A percentile compares a stretch with the other conserved stretches of the same genome.
Conservation (phyloP, 2,888 invertebrate genomes). For the Eupsilia transversa region DNA sequence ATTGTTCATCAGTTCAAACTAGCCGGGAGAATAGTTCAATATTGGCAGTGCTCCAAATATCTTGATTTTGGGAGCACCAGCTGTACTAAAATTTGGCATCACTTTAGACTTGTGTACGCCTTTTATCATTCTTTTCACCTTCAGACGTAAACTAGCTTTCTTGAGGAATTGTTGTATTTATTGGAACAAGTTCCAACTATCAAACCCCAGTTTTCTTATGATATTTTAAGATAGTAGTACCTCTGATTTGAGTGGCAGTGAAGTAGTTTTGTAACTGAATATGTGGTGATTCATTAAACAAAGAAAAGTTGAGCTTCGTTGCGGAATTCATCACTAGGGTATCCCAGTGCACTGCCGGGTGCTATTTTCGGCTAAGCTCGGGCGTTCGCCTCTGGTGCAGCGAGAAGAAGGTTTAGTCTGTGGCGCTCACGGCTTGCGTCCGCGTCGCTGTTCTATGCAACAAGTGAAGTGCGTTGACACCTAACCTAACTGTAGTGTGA, state of each 20-base stretch:
- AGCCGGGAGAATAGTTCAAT: slow-evolving; percentile 55
- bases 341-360: slow-evolving; percentile 88
- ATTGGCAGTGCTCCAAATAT: slow-evolving; percentile 83
- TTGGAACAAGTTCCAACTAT: slow-evolving; percentile 14
- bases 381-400: slow-evolving; percentile 86
- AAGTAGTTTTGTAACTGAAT: slow-evolving; percentile 63
- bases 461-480: slow-evolving; percentile 89
- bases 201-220: slow-evolving; percentile 6
- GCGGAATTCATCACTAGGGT: slow-evolving; percentile 85
- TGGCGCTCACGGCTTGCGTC: slow-evolving; percentile 82
- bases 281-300: slow-evolving; percentile 73
- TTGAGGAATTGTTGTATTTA: slow-evolving; percentile 66
- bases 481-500: slow-evolving; percentile 89
- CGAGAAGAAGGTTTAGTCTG: slow-evolving; percentile 81
- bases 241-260: slow-evolving; percentile 38
- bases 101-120: slow-evolving; percentile 72
- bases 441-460: slow-evolving; percentile 80
- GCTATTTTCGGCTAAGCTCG: slow-evolving; percentile 87
- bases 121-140: slow-evolving; percentile 85
- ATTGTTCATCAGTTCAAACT: slow-evolving; percentile 54
- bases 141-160: slow-evolving; percentile 78
- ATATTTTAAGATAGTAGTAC: slow-evolving; percentile 34
- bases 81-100: slow-evolving; percentile 85
- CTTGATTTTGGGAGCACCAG: slow-evolving; percentile 79
- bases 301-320: slow-evolving; percentile 76